Base-by-base conservation (phyloP, 2,113 vertebrate genomes). In the Thunnus maccoyii region DNA sequence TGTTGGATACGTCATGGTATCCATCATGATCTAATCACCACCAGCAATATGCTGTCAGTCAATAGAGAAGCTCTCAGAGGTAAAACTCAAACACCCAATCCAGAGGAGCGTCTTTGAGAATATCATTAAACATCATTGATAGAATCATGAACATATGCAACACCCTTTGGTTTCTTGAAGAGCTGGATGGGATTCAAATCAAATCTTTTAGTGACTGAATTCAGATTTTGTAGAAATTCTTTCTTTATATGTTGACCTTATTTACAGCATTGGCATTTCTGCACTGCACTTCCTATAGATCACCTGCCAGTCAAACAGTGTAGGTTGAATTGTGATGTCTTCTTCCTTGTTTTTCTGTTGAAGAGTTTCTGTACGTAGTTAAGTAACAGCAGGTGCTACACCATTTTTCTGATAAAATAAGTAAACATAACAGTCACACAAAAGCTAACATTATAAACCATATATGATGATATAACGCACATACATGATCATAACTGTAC, bases 1-100 rank as follows among this genome's bases (percentile, higher is more conserved):
- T 68, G 27, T 68, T 52, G 54, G 22, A 67, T 78, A 56, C 14
- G 5, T 58, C 48, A 51, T 48, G 41, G 48, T 58, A 60, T 69
- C 75, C 0, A 22, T 82, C 41, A 47, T 52, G 58, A 80, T 80
- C 70, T 80, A 83, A 88, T 78, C 72, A 50, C 17, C 54, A 52
- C 9, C 32, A 61, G 52, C 22, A 5, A 20, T 72, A 51, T 41
- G 36, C 75, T 70, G 67, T 81, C 84, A 85, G 72, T 88, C 89
- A 73, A 41, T 68, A 11, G 54, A 75, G 51, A 67, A 17, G 44
- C 10, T 13, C 77, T 80, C 75, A 58, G 47, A 62, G 55, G 58
- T 41, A 61, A 68, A 72, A 16, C 60, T 64, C 18, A 15, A 36
- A 82, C 72, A 82, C 22, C 5, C 14, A 52, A 27, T 56, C 50